Evolutionary conservation across 2,113 vertebrate species (phyloP).

Genomic region (Himantopus leucocephalus): DNA sequence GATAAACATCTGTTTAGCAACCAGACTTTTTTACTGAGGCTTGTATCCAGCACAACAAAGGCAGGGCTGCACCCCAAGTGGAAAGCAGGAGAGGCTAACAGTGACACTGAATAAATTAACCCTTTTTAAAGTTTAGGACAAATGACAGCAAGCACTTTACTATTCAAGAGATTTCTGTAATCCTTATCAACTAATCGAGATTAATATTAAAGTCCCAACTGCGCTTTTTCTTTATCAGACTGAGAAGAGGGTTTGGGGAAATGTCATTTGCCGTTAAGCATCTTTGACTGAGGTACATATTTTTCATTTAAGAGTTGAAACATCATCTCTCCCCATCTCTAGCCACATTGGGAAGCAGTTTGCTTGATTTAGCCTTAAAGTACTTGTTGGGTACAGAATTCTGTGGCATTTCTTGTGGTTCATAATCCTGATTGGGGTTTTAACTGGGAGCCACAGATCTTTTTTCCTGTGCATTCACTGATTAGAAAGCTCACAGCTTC

Average conservation of each 20-base stretch:
- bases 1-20: not conserved
- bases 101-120: not conserved
- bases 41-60: not conserved
- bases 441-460: slow-evolving; percentile 10
- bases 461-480: slow-evolving; percentile 32
- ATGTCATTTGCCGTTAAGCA: not conserved
- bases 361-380: not conserved
- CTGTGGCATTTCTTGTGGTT: slow-evolving; percentile 1
- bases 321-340: slow-evolving; percentile 19
- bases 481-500: slow-evolving; percentile 44
- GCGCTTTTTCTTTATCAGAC: not conserved
- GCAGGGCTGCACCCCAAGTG: not conserved
- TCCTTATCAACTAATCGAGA: slow-evolving; percentile 16
- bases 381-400: not conserved
- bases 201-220: slow-evolving; percentile 1
- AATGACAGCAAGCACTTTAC: not conserved
- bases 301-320: slow-evolving; percentile 48
- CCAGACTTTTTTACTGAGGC: not conserved
- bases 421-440: slow-evolving; percentile 18
- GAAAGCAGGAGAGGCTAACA: not conserved
- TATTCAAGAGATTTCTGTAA: not conserved
- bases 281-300: slow-evolving; percentile 2
- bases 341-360: not conserved
- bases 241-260: not conserved
- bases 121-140: not conserved